These are phyloP conservation scores for Eufriesea mexicana DNA, from an alignment of 1,140 invertebrate genomes.

Conservation along the genomic window DNA sequence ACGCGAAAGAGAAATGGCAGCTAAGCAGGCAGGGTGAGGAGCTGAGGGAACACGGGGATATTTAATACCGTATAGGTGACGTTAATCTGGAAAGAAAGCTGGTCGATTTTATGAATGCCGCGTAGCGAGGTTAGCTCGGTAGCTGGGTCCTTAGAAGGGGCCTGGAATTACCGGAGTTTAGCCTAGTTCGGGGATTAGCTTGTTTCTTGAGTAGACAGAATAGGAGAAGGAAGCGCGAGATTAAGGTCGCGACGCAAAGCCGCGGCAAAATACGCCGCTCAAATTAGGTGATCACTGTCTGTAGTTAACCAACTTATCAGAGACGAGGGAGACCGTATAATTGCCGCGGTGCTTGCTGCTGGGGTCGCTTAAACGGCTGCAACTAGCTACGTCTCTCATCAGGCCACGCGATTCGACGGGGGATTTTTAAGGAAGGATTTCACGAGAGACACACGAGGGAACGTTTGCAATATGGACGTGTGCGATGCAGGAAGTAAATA, in stretches of 20 bases:
- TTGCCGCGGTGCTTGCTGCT: background rate
- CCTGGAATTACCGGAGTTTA: slow-evolving; percentile 21
- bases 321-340: background rate
- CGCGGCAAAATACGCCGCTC: slow-evolving; percentile 8
- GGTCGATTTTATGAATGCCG: background rate
- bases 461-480: too few relatives aligned
- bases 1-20: background rate
- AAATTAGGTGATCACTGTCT: slow-evolving; percentile 21
- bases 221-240: slow-evolving; percentile 21
- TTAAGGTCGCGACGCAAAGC: slow-evolving; percentile 7
- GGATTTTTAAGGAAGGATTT: too few relatives aligned
- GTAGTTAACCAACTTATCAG: background rate
- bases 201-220: slow-evolving; percentile 30
- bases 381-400: too few relatives aligned
- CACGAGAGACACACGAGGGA: background rate
- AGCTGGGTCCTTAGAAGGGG: background rate
- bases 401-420: too few relatives aligned
- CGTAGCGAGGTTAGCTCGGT: background rate
- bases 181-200: slow-evolving; percentile 33
- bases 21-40: too few relatives aligned
- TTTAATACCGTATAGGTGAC: background rate
- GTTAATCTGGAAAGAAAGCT: background rate
- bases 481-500: background rate
- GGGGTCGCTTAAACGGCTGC: background rate
- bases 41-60: background rate